Conservation (phyloP, 2,113 vertebrate species). For the Ophthalmolycus amberensis region DNA sequence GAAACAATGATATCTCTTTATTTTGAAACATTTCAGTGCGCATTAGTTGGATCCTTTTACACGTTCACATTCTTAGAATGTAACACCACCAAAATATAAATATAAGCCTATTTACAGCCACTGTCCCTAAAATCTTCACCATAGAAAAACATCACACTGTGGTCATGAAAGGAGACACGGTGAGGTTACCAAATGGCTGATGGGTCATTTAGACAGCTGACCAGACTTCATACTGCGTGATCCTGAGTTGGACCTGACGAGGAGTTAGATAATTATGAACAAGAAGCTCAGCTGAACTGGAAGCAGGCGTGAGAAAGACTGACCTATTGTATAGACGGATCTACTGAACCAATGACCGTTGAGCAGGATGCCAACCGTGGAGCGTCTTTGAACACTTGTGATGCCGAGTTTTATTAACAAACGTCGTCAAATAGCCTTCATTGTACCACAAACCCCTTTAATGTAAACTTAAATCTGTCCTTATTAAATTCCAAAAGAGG, state of each 20-base stretch:
- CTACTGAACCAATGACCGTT: background rate
- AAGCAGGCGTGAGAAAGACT: background rate
- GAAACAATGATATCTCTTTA: constrained; percentile 74
- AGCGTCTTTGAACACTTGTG: constrained; percentile 16
- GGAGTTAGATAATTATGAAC: background rate
- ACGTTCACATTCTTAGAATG: constrained; percentile 78
- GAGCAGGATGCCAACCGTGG: background rate
- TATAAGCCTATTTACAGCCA: constrained; percentile 68
- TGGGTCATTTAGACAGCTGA: background rate
- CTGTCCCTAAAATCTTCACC: constrained; percentile 53
- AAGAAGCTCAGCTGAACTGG: background rate
- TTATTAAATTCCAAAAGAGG: background rate
- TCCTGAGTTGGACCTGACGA: constrained; percentile 12
- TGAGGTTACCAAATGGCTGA: background rate
- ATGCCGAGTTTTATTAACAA: background rate
- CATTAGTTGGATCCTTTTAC: constrained; percentile 32
- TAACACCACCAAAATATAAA: constrained; percentile 71
- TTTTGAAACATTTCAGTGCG: constrained; percentile 66
- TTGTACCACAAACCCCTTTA: background rate
- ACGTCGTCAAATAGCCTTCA: background rate
- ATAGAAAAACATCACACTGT: constrained; percentile 41
- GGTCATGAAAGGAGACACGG: constrained; percentile 34
- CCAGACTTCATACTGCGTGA: background rate
- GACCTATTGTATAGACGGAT: background rate
- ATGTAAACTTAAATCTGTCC: constrained; percentile 25